Evolutionary conservation across 2,888 invertebrate genomes (phyloP).

Genomic region (Orthosia incerta): DNA sequence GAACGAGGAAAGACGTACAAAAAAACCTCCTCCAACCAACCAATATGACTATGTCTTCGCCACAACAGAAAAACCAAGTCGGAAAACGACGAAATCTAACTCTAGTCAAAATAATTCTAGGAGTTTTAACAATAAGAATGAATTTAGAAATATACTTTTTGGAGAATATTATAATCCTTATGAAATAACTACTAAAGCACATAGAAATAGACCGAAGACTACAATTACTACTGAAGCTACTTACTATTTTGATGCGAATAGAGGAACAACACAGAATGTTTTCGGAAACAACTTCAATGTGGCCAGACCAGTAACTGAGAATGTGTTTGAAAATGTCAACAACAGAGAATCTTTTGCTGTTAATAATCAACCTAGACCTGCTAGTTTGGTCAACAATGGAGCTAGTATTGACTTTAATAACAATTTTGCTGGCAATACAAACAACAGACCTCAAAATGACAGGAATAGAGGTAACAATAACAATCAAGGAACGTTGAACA

Average conservation of each 20-base stretch:
- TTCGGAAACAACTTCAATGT: slow-evolving; percentile 19
- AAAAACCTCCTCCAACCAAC: slow-evolving; percentile 46
- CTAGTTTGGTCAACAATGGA: slow-evolving; percentile 21
- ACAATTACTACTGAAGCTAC: slow-evolving; percentile 20
- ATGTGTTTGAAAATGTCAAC: slow-evolving; percentile 19
- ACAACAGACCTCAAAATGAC: slow-evolving; percentile 21
- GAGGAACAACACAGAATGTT: slow-evolving; percentile 32
- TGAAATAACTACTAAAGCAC: slow-evolving; percentile 50
- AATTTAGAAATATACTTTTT: slow-evolving; percentile 47
- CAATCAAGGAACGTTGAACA: slow-evolving; percentile 39
- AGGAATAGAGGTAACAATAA: slow-evolving; percentile 39
- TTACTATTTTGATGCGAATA: slow-evolving; percentile 9
- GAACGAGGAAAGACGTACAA: slow-evolving; percentile 37
- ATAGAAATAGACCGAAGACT: slow-evolving; percentile 26
- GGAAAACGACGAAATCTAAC: slow-evolving; percentile 59
- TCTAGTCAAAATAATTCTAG: slow-evolving; percentile 62
- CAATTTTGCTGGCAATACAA: neutral
- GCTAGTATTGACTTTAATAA: slow-evolving; percentile 15
- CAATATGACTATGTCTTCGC: slow-evolving; percentile 61
- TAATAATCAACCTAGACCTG: slow-evolving; percentile 11
- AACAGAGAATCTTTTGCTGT: slow-evolving; percentile 4
- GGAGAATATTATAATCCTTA: slow-evolving; percentile 27
- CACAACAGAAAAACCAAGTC: slow-evolving; percentile 69
- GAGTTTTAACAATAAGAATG: slow-evolving; percentile 44
- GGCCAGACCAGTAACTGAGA: slow-evolving; percentile 37